Conservation (phyloP, 2,113 vertebrate genomes). For the Vanacampus margaritifer region DNA sequence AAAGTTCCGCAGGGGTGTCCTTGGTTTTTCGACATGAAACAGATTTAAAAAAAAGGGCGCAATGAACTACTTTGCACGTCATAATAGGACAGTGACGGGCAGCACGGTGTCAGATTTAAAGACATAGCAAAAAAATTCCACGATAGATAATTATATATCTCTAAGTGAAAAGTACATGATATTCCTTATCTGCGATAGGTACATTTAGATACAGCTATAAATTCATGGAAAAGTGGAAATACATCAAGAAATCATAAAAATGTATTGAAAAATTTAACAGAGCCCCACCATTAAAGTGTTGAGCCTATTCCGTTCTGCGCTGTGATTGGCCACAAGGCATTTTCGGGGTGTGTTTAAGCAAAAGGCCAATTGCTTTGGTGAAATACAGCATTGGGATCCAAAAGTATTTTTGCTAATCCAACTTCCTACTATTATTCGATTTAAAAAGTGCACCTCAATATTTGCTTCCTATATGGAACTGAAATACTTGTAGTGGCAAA, state of each 20-base stretch:
- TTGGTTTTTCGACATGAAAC: neutral
- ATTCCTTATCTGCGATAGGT: neutral
- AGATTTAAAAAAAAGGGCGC: neutral
- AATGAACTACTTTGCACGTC: neutral
- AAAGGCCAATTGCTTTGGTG: neutral
- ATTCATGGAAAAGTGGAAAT: neutral
- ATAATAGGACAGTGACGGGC: neutral
- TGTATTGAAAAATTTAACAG: neutral
- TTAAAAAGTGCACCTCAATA: neutral
- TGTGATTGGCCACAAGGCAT: neutral
- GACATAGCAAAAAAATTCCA: neutral
- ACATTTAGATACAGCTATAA: neutral
- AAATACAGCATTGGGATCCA: neutral
- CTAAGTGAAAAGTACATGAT: neutral
- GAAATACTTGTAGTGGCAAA: too few species aligned
- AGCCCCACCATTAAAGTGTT: neutral
- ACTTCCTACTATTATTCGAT: neutral
- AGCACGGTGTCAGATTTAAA: fast-evolving
- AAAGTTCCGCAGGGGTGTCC: neutral
- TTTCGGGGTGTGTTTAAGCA: neutral
- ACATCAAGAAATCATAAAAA: neutral
- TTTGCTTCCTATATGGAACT: too few species aligned
- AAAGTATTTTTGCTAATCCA: neutral
- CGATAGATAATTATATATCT: neutral
- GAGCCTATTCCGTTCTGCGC: neutral